Evolutionary conservation across 2,797 vertebrate species (phyloP).

Genomic region (Pseudopleuronectes americanus): DNA sequence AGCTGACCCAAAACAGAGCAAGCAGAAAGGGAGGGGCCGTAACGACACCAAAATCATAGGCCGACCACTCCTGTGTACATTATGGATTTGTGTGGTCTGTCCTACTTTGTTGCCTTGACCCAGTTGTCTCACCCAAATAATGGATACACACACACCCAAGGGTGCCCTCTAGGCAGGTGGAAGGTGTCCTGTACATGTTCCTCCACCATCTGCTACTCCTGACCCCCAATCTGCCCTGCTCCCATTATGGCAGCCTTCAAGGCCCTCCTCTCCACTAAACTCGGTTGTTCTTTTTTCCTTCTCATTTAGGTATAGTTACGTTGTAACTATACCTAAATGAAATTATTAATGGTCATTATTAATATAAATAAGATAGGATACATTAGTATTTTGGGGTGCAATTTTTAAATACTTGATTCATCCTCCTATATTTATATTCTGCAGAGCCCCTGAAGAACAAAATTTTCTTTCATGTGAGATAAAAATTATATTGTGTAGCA

Average conservation of each 20-base stretch:
- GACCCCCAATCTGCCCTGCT: constrained; percentile 45
- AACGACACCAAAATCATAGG: too few species aligned
- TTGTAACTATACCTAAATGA: not conserved
- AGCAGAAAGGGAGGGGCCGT: too few species aligned
- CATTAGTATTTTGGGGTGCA: too few species aligned
- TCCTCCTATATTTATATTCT: too few species aligned
- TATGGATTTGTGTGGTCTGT: constrained; percentile 24
- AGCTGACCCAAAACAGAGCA: too few species aligned
- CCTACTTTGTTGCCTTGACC: constrained; percentile 61
- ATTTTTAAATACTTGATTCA: too few species aligned
- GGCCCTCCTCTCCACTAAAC: constrained; percentile 9
- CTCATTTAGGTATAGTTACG: too few species aligned
- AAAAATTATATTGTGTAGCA: too few species aligned
- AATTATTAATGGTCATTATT: not conserved
- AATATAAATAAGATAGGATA: too few species aligned
- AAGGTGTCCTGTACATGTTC: constrained; percentile 53
- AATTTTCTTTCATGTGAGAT: too few species aligned
- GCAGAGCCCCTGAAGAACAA: too few species aligned
- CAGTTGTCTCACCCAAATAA: constrained; percentile 48
- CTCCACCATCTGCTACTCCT: constrained; percentile 61
- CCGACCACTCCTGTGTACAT: too few species aligned
- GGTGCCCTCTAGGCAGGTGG: constrained; percentile 63
- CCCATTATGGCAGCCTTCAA: constrained; percentile 44
- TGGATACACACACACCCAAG: constrained; percentile 39
- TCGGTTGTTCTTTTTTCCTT: not conserved